Percentiles rank a stretch among this genome's conserved stretches.
Conservation (phyloP, 2,113 vertebrate genomes). For the Neodontobutis hainanensis region DNA sequence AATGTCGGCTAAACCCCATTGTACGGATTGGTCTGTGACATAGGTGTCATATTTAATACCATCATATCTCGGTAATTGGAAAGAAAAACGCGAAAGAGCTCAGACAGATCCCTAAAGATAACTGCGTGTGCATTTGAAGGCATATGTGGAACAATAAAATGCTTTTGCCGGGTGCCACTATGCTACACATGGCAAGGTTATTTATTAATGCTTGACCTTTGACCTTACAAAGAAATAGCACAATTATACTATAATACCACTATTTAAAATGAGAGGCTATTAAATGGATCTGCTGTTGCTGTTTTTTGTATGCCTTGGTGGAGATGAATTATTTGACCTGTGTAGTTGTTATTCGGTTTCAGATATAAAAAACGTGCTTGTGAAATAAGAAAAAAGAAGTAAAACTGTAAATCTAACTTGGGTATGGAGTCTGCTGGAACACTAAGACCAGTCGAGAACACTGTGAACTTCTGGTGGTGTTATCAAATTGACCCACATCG, state of each 20-base stretch:
- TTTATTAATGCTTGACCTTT: constrained; percentile 62
- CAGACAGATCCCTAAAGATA: constrained; percentile 68
- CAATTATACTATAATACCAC: neutral
- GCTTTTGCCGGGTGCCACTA: constrained; percentile 7
- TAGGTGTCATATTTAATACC: constrained; percentile 86
- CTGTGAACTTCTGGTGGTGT: neutral
- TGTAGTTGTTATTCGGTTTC: constrained; percentile 2
- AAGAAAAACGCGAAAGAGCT: constrained; percentile 43
- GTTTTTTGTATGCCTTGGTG: neutral
- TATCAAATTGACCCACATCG: neutral
- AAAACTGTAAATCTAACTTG: constrained; percentile 14
- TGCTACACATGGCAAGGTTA: constrained; percentile 29
- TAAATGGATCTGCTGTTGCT: constrained; percentile 16
- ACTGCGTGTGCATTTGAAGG: constrained; percentile 65
- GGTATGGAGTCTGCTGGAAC: constrained; percentile 5
- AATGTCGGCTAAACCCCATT: constrained; percentile 65
- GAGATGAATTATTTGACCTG: constrained; percentile 23
- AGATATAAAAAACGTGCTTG: constrained; percentile 16
- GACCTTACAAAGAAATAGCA: constrained; percentile 31
- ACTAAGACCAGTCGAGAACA: neutral
- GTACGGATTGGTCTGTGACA: constrained; percentile 75
- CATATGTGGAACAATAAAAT: constrained; percentile 52
- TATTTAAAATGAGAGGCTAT: neutral
- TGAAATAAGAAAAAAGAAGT: constrained; percentile 22
- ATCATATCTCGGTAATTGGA: constrained; percentile 83